These are phyloP conservation scores for Chironomus riparius DNA, from an alignment of 2,888 invertebrate genomes.

Conservation along the genomic window DNA sequence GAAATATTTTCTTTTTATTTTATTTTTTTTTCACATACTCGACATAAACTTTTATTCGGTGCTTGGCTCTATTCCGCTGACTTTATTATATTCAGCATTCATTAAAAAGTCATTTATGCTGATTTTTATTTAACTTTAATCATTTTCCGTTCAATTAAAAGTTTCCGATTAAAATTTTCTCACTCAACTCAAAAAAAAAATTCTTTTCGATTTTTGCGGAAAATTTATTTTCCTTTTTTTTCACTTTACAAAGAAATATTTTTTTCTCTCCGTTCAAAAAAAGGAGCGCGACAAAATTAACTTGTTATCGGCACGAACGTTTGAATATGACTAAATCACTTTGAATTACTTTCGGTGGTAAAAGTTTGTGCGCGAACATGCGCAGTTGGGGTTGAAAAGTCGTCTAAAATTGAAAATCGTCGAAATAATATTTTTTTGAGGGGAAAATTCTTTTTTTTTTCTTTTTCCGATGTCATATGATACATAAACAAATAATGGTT, in stretches of 20 bases:
- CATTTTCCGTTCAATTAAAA: no score
- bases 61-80: background rate
- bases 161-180: no score
- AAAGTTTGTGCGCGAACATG: conserved; percentile 11
- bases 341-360: conserved; percentile 24
- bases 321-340: conserved; percentile 22
- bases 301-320: conserved; percentile 8
- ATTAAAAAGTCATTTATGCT: background rate
- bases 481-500: conserved; percentile 19
- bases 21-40: background rate
- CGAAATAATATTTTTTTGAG: background rate
- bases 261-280: background rate
- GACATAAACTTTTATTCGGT: background rate
- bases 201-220: background rate
- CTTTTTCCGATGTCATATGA: background rate
- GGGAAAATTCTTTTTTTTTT: background rate
- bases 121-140: background rate
- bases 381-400: background rate
- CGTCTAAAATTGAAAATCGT: conserved; percentile 13
- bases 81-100: background rate
- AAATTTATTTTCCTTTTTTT: background rate
- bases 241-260: background rate
- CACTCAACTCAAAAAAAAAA: no score
- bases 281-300: background rate
- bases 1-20: background rate